Conservation (phyloP, 1,140 invertebrate species). For the Agraylea sexmaculata region DNA sequence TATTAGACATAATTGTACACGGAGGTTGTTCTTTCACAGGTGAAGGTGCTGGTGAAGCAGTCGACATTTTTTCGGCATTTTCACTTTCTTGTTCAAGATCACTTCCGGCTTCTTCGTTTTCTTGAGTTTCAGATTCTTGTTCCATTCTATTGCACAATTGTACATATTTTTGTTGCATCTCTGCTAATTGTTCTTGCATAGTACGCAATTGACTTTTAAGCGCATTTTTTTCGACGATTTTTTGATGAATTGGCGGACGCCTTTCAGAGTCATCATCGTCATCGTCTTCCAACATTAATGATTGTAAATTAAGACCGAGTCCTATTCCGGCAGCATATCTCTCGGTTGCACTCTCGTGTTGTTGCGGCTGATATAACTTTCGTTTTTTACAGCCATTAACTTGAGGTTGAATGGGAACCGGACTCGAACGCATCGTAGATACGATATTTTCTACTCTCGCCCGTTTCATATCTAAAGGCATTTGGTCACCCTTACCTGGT, state of each 20-base stretch:
- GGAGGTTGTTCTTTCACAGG: constrained; percentile 44
- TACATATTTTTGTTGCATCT: constrained; percentile 84
- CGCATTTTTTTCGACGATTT: constrained; percentile 71
- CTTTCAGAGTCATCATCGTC: constrained; percentile 65
- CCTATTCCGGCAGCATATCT: constrained; percentile 36
- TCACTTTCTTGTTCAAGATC: constrained; percentile 47
- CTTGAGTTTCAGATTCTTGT: constrained; percentile 59
- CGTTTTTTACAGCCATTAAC: constrained; percentile 91
- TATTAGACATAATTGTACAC: constrained; percentile 34
- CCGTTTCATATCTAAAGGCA: constrained; percentile 65
- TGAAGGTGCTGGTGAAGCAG: constrained; percentile 48
- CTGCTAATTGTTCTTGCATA: constrained; percentile 78
- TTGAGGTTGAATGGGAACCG: constrained; percentile 48
- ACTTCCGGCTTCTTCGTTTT: constrained; percentile 59
- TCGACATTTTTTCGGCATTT: constrained; percentile 35
- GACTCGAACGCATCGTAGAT: constrained; percentile 78
- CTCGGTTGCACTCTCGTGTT: constrained; percentile 64
- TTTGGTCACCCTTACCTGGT: constrained; percentile 36
- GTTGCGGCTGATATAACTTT: constrained; percentile 93
- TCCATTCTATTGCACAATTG: constrained; percentile 77
- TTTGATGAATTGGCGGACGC: constrained; percentile 63
- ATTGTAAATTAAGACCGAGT: constrained; percentile 33
- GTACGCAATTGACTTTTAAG: constrained; percentile 73
- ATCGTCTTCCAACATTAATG: constrained; percentile 46
- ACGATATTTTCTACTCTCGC: constrained; percentile 91